Base-by-base conservation (phyloP, 2,888 invertebrate genomes). In the Hemithea aestivaria region DNA sequence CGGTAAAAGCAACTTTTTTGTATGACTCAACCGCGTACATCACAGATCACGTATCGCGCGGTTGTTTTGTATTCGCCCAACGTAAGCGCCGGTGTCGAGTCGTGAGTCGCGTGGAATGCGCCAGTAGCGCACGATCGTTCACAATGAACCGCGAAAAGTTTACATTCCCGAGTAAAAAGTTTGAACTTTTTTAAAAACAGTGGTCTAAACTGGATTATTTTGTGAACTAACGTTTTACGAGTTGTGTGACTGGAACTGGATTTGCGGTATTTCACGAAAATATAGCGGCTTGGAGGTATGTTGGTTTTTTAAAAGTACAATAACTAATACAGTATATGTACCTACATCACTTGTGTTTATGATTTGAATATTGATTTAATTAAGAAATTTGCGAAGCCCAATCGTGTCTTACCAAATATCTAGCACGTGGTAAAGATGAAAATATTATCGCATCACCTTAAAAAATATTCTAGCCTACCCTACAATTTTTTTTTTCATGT, bases 41-140 rank as follows among this genome's bases (percentile, higher is more conserved):
- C 33, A 12, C 45, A 36, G 44, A 41, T 41, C 48, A 53, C 43
- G 43, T 24, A 11, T 37, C 32, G 27, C 27, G 20, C 42, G n/a
- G n/a, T 22, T 63, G 61, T 76, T 84, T 82, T 75, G 83, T 84
- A 85, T 85, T 83, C 82, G 58, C 56, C 46, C 62, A 70, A 64
- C 78, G 80, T 82, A 78, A 72, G 60, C 65, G 70, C 51, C 51
- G 48, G 56, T 58, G 73, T 69, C 7, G 53, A 78, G 82, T 73
- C 66, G 80, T 75, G 53, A 78, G 82, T 73, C 66, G 80, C 74
- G 66, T 49, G 70, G 70, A 67, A 68, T 69, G 63, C 54, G 64
- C 61, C 62, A 55, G 66, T 79, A 75, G 64, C 62, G 70, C 68
- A 73, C 73, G 67, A 62, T 56, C 56, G 58, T 48, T 57, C 51